Conservation (phyloP, 2,888 invertebrate genomes). For the Anthophora plumipes region DNA sequence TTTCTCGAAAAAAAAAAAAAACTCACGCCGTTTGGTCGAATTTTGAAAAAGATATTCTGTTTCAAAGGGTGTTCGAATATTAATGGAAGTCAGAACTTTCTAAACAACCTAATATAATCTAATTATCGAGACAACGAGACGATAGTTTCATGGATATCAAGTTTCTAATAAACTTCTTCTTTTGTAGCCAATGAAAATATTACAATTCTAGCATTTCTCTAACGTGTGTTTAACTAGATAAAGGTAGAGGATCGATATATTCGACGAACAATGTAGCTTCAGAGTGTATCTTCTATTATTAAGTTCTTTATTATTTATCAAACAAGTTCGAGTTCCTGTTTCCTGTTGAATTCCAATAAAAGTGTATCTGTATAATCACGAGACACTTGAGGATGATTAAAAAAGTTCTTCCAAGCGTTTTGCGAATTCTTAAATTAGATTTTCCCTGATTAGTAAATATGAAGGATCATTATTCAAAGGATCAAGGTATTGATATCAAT, state of each 20-base stretch:
- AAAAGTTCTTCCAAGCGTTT: too few relatives aligned
- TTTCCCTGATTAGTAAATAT: too few relatives aligned
- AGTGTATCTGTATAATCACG: neutral
- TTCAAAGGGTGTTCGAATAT: too few relatives aligned
- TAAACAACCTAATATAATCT: too few relatives aligned
- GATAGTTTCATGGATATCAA: neutral
- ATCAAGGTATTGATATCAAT: too few relatives aligned
- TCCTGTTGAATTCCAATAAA: neutral
- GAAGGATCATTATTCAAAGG: too few relatives aligned
- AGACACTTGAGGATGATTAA: too few relatives aligned
- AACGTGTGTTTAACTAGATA: neutral
- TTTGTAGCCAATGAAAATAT: neutral
- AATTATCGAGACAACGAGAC: neutral
- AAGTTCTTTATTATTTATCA: conserved; percentile 27
- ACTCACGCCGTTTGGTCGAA: too few relatives aligned
- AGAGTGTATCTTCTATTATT: conserved; percentile 18
- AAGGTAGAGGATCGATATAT: conserved; percentile 10
- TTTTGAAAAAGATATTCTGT: too few relatives aligned
- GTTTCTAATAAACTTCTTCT: neutral
- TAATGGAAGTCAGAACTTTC: too few relatives aligned
- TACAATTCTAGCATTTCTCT: neutral
- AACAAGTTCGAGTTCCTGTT: neutral
- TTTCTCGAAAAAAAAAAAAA: too few relatives aligned
- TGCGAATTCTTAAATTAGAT: neutral
- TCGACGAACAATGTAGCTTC: conserved; percentile 8